phyloP scores from a whole-genome alignment of 2,888 invertebrate genomes.

The Sminthurinus aureus region DNA sequence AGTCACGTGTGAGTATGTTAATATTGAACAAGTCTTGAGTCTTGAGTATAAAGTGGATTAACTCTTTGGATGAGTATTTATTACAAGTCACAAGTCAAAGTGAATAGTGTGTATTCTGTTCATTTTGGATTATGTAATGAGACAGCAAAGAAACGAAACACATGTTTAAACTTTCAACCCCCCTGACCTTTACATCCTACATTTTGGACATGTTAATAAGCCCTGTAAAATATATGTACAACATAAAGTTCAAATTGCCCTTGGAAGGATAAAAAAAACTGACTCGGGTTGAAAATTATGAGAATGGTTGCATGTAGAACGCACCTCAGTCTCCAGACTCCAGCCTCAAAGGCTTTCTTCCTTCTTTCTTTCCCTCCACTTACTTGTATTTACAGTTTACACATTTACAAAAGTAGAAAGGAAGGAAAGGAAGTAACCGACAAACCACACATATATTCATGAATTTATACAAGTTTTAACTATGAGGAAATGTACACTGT shows the following conservation, averaged over 20 bases:
- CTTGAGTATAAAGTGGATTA: too few relatives aligned
- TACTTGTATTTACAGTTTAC: neutral
- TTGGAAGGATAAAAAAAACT: slow-evolving; percentile 19
- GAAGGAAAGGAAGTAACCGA: neutral
- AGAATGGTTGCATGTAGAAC: slow-evolving; percentile 28
- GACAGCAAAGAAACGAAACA: neutral
- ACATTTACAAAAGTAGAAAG: too few relatives aligned
- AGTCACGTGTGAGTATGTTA: too few relatives aligned
- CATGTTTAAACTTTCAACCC: slow-evolving; percentile 4
- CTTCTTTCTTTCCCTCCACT: neutral
- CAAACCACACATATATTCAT: neutral
- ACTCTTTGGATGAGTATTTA: too few relatives aligned
- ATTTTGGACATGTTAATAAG: slow-evolving; percentile 25
- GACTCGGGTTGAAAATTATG: slow-evolving; percentile 27
- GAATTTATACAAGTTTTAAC: too few relatives aligned
- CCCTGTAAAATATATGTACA: slow-evolving; percentile 19
- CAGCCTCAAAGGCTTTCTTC: neutral
- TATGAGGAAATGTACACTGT: neutral
- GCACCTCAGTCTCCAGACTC: slow-evolving; percentile 19
- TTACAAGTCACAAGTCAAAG: too few relatives aligned
- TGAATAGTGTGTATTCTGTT: too few relatives aligned
- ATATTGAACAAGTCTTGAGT: too few relatives aligned
- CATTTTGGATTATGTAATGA: neutral
- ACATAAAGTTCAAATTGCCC: slow-evolving; percentile 31
- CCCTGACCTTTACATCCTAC: slow-evolving; percentile 11